phyloP scores from a whole-genome alignment of 1,140 invertebrate species.

The Protaetia brevitarsis region DNA sequence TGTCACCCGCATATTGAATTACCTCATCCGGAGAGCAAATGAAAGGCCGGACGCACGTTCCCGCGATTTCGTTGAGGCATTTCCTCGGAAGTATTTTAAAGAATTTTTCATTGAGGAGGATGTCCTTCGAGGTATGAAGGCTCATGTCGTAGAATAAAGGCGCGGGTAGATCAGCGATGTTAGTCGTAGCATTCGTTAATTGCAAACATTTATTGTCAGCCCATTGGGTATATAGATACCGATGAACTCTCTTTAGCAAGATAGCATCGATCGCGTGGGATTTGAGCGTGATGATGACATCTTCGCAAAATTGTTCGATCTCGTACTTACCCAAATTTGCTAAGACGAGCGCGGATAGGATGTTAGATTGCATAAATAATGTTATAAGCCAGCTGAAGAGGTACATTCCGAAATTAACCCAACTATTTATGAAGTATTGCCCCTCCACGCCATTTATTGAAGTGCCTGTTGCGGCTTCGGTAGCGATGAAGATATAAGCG shows the following conservation, averaged over 20 bases:
- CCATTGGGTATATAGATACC: constrained; percentile 18
- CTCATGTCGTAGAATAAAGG: background rate
- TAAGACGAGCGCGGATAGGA: background rate
- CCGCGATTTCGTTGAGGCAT: background rate
- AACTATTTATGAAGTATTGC: background rate
- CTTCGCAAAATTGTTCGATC: background rate
- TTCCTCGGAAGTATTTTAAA: background rate
- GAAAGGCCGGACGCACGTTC: background rate
- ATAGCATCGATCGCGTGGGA: background rate
- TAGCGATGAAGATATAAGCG: background rate
- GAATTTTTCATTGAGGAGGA: background rate
- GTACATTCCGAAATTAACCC: background rate
- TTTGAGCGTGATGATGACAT: background rate
- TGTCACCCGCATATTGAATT: background rate
- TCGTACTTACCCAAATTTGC: background rate
- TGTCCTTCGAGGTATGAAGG: background rate
- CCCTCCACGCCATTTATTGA: background rate
- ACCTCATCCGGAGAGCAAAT: background rate
- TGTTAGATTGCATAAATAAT: background rate
- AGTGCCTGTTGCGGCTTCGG: background rate
- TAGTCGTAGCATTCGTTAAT: background rate
- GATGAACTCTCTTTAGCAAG: background rate
- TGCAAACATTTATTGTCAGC: background rate
- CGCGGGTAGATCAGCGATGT: background rate
- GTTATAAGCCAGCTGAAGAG: background rate